A percentile compares a stretch with the other conserved stretches of the same genome.
phyloP scores from a whole-genome alignment of 2,888 invertebrate genomes.

The Leucoptera coffeella region DNA sequence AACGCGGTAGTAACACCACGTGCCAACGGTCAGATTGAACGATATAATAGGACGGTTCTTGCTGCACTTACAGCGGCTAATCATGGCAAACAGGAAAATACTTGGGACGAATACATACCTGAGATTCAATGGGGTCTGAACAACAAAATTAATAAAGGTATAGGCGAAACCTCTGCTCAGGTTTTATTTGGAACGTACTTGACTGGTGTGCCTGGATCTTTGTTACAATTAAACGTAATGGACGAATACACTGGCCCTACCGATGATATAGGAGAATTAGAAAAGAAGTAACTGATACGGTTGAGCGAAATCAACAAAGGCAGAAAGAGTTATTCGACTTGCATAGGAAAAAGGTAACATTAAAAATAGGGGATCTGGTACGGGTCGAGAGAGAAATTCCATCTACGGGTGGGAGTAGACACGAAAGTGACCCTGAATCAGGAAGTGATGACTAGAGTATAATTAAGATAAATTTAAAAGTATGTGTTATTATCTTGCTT shows the following conservation, averaged over 20 bases:
- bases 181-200: slow-evolving; percentile 13
- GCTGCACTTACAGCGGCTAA: slow-evolving; percentile 4
- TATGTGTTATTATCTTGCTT: too few relatives aligned
- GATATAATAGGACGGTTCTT: slow-evolving; percentile 4
- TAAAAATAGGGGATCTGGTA: background rate
- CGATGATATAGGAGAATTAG: background rate
- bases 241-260: background rate
- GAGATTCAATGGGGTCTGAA: slow-evolving; percentile 1
- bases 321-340: background rate
- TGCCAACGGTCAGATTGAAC: slow-evolving; percentile 6
- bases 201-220: background rate
- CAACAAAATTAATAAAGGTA: slow-evolving; percentile 4
- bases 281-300: background rate
- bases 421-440: too few relatives aligned
- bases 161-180: slow-evolving; percentile 7
- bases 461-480: too few relatives aligned
- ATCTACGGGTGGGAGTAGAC: background rate
- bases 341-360: background rate
- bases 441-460: too few relatives aligned
- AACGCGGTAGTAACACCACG: slow-evolving; percentile 4
- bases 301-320: background rate
- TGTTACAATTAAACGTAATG: background rate
- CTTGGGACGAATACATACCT: slow-evolving; percentile 1
- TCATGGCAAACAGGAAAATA: background rate
- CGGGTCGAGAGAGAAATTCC: background rate